Percentiles rank a stretch among this genome's conserved stretches.
Evolutionary conservation across 1,140 invertebrate genomes (phyloP).

Genomic region (Caligus rogercresseyi): DNA sequence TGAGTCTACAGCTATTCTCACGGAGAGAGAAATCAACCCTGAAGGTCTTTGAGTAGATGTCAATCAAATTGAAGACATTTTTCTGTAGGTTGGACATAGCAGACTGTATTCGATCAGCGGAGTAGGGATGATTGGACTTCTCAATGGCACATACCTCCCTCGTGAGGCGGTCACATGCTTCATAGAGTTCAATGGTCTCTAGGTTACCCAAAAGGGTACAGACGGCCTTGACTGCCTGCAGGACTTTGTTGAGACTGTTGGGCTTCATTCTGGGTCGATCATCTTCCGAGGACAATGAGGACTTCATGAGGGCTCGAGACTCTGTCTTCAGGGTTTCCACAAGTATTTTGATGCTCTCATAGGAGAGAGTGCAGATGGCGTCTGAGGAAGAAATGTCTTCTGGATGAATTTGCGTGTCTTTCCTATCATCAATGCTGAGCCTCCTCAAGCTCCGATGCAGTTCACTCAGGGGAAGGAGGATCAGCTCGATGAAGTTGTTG

Average conservation of each 20-base stretch:
- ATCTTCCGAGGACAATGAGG: conserved; percentile 26
- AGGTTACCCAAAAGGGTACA: conserved; percentile 67
- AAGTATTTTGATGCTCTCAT: conserved; percentile 23
- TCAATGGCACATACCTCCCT: conserved; percentile 36
- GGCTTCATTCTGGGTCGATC: neutral
- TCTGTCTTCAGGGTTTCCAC: conserved; percentile 60
- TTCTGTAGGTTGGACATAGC: conserved; percentile 43
- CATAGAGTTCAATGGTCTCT: conserved; percentile 62
- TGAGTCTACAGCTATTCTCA: conserved; percentile 20
- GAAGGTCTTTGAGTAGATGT: conserved; percentile 62
- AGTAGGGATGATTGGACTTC: neutral
- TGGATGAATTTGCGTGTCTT: conserved; percentile 10
- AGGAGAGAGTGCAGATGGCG: conserved; percentile 10
- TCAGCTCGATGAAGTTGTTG: conserved; percentile 12
- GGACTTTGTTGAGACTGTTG: conserved; percentile 38
- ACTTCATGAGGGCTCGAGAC: conserved; percentile 47
- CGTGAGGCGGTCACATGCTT: conserved; percentile 49
- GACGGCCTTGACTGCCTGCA: conserved; percentile 78
- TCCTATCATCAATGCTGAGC: conserved; percentile 20
- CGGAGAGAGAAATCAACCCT: conserved; percentile 54
- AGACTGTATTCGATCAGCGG: conserved; percentile 21
- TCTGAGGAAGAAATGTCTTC: conserved; percentile 13
- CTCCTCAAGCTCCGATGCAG: conserved; percentile 12
- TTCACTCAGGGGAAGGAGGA: conserved; percentile 21
- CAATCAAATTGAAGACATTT: conserved; percentile 52